These are phyloP conservation scores for Tenthredo distinguenda DNA, from an alignment of 2,888 invertebrate species.

Conservation along the genomic window DNA sequence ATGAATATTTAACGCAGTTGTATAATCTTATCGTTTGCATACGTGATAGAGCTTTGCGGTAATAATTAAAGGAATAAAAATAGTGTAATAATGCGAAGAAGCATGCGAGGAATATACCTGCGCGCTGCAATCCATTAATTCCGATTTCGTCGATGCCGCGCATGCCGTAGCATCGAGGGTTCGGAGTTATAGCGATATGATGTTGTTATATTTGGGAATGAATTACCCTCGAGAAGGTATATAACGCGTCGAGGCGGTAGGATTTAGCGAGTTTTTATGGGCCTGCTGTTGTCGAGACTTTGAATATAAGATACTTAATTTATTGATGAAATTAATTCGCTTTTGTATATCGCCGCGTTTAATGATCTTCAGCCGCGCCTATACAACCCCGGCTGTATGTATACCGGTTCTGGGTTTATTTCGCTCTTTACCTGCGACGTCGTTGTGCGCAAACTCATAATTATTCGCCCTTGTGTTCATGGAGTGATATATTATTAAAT, in stretches of 20 bases:
- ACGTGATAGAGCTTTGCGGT: neutral
- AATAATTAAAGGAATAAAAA: neutral
- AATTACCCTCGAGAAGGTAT: neutral
- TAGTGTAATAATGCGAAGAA: neutral
- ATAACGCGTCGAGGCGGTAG: neutral
- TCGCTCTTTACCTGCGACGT: constrained; percentile 63
- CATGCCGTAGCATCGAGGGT: constrained; percentile 76
- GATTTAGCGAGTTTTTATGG: neutral
- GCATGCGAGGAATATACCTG: constrained; percentile 68
- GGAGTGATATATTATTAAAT: constrained; percentile 11
- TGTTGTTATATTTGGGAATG: neutral
- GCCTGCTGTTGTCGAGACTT: neutral
- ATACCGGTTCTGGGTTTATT: constrained; percentile 66
- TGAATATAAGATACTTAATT: neutral
- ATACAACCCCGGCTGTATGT: constrained; percentile 66
- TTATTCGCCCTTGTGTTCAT: constrained; percentile 69
- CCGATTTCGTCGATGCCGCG: constrained; percentile 73
- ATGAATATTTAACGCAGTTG: constrained; percentile 51
- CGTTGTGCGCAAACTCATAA: constrained; percentile 76
- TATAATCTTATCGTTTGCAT: neutral
- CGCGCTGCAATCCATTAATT: constrained; percentile 77
- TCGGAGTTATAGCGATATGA: neutral
- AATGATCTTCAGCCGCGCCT: constrained; percentile 64
- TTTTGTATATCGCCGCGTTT: constrained; percentile 54
- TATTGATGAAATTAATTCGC: constrained; percentile 58